Evolutionary conservation across 2,888 invertebrate species (phyloP).

Genomic region (Orchesellides sinensis): DNA sequence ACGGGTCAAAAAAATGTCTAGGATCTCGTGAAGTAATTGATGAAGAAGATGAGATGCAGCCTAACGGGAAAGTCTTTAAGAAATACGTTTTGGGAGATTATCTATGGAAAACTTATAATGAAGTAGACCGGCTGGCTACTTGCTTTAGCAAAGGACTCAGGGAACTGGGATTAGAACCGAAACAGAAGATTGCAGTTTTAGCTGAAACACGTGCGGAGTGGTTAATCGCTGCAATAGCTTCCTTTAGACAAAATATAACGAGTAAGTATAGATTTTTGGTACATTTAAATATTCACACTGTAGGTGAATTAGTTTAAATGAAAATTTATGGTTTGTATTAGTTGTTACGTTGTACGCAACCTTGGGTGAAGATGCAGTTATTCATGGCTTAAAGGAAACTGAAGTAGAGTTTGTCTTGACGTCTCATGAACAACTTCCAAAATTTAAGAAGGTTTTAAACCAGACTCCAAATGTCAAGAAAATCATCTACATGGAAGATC

Average conservation of each 20-base stretch:
- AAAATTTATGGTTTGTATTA: slow-evolving; percentile 75
- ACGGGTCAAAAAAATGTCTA: slow-evolving; percentile 86
- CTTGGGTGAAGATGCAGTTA: slow-evolving; percentile 96
- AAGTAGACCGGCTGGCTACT: slow-evolving; percentile 85
- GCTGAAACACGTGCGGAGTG: slow-evolving; percentile 99
- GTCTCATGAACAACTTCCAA: slow-evolving; percentile 92
- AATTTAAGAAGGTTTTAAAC: slow-evolving; percentile 87
- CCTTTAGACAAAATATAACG: slow-evolving; percentile 95
- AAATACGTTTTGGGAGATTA: slow-evolving; percentile 97
- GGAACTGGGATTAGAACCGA: slow-evolving; percentile 85
- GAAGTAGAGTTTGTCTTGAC: slow-evolving; percentile 96
- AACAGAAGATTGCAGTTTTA: slow-evolving; percentile 91
- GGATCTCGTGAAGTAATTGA: slow-evolving; percentile 94
- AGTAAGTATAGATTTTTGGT: slow-evolving; percentile 78
- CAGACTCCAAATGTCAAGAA: slow-evolving; percentile 87
- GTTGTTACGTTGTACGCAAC: slow-evolving; percentile 99
- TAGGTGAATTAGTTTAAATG: neutral
- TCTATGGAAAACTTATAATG: slow-evolving; percentile 90
- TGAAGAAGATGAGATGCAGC: slow-evolving; percentile 96
- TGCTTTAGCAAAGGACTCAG: slow-evolving; percentile 91
- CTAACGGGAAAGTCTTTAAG: slow-evolving; percentile 96
- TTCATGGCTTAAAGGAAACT: slow-evolving; percentile 97
- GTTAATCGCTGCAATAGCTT: slow-evolving; percentile 97
- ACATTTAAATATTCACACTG: neutral
- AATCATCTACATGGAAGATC: slow-evolving; percentile 92